These are phyloP conservation scores for Bettongia penicillata DNA, from an alignment of 2,113 vertebrate genomes.

Conservation along the genomic window DNA sequence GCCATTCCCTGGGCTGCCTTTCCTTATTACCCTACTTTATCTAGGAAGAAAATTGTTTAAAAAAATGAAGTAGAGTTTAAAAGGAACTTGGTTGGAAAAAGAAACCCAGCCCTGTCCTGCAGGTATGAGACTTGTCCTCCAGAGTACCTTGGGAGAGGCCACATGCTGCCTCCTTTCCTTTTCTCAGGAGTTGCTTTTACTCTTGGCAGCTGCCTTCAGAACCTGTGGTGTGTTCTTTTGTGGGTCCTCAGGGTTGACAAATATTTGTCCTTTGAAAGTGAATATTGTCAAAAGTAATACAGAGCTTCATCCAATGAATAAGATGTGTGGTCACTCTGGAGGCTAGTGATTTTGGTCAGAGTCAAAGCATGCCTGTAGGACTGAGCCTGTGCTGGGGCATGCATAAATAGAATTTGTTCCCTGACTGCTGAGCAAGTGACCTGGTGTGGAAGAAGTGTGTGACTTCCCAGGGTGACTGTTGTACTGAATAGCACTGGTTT, in stretches of 20 bases:
- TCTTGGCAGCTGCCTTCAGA: background rate
- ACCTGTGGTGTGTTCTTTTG: background rate
- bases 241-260: background rate
- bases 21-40: conserved; percentile 1
- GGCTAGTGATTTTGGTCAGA: background rate
- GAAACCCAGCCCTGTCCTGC: background rate
- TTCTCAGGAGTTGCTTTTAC: background rate
- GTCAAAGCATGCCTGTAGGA: background rate
- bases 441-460: background rate
- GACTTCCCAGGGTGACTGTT: background rate
- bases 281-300: background rate
- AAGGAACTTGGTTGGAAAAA: conserved; percentile 17
- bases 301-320: background rate
- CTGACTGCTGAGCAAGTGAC: background rate
- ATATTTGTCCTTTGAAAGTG: background rate
- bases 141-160: background rate
- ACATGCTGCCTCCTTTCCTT: background rate
- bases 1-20: background rate
- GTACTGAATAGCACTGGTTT: background rate
- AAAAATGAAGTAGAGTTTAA: background rate
- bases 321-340: background rate
- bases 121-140: background rate
- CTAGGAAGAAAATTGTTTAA: background rate
- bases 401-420: background rate
- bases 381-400: background rate